Percentiles rank a stretch among this genome's conserved stretches.
These are phyloP conservation scores for Cephalopachus bancanus DNA, from an alignment of 2,797 vertebrate species.

Conservation along the genomic window DNA sequence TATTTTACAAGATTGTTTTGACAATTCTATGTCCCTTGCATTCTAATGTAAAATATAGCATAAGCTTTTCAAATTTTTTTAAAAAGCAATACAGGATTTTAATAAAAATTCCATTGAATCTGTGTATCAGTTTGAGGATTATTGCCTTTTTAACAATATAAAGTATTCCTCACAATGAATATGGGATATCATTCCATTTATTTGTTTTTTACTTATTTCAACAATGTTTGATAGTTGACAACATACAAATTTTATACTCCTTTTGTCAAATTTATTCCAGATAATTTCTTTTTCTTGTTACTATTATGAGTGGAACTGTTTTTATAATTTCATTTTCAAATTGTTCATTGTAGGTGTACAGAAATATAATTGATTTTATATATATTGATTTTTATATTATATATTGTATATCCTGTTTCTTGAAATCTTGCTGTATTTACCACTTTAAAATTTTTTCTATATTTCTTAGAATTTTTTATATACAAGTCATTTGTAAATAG, in stretches of 20 bases:
- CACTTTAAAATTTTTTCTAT: not conserved
- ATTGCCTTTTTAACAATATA: not conserved
- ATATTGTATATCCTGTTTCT: not conserved
- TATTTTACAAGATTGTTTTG: not conserved
- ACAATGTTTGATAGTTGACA: not conserved
- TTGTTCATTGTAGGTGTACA: not conserved
- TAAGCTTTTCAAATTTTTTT: not conserved
- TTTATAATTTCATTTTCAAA: not conserved
- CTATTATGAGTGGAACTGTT: not conserved
- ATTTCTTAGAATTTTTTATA: not conserved
- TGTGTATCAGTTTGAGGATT: not conserved
- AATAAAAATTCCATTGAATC: not conserved
- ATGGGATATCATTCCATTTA: not conserved
- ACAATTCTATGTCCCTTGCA: not conserved
- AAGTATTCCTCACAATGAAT: not conserved
- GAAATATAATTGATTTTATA: not conserved
- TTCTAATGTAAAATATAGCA: not conserved
- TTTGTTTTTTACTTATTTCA: not conserved
- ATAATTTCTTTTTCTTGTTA: not conserved
- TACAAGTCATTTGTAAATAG: not conserved
- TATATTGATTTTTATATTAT: not conserved
- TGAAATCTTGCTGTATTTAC: not conserved
- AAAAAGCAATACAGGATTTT: not conserved
- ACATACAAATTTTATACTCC: not conserved
- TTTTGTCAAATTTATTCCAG: not conserved